phyloP scores from a whole-genome alignment of 2,113 vertebrate genomes.

The Cyphomyrus discorhynchus region DNA sequence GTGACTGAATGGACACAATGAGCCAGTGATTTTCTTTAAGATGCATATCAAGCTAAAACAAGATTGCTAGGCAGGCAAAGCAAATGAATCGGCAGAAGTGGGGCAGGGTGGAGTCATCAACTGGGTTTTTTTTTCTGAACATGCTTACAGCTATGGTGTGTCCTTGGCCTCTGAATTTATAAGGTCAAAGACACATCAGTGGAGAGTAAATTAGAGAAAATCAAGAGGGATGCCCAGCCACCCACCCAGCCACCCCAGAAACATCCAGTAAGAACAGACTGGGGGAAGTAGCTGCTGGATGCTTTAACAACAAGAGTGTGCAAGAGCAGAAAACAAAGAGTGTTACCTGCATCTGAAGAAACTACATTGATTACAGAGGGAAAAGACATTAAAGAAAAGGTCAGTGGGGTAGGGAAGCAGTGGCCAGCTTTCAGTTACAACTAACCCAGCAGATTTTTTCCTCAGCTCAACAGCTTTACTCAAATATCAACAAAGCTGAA shows the following conservation, averaged over 20 bases:
- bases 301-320: conserved; percentile 32
- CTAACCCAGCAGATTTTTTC: conserved; percentile 10
- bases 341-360: conserved; percentile 55
- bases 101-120: neutral
- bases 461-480: neutral
- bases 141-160: conserved; percentile 1
- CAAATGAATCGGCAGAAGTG: neutral
- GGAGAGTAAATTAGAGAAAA: neutral
- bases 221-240: neutral
- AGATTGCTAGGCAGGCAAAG: neutral
- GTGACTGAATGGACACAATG: conserved; percentile 4
- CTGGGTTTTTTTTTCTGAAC: neutral
- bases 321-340: conserved; percentile 43
- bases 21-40: neutral
- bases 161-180: neutral
- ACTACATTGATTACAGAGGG: conserved; percentile 47
- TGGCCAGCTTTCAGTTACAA: conserved; percentile 33
- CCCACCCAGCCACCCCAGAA: neutral
- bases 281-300: conserved; percentile 20
- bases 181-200: neutral
- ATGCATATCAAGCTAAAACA: conserved; percentile 6
- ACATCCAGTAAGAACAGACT: neutral
- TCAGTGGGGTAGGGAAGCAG: conserved; percentile 32
- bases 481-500: neutral
- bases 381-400: conserved; percentile 36